These are phyloP conservation scores for Hepsetus odoe DNA, from an alignment of 2,113 vertebrate species.

Conservation along the genomic window DNA sequence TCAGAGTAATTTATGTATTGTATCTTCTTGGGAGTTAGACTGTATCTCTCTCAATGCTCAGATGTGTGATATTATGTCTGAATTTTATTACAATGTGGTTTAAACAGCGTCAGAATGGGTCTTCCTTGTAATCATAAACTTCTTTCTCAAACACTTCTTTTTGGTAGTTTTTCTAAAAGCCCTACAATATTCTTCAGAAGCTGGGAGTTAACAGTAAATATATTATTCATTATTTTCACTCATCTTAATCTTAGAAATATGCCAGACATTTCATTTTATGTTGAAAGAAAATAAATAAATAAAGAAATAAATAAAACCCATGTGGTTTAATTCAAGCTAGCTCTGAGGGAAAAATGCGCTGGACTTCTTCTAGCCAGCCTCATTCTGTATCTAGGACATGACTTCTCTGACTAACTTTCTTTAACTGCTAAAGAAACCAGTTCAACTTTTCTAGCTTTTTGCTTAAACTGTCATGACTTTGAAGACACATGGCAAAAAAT, in stretches of 20 bases:
- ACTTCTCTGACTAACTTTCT: slow-evolving; percentile 37
- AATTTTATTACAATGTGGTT: slow-evolving; percentile 34
- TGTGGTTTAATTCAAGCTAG: slow-evolving; percentile 54
- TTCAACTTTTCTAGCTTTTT: slow-evolving; percentile 45
- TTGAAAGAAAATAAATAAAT: slow-evolving; percentile 37
- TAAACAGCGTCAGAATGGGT: slow-evolving; percentile 34
- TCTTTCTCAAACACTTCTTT: slow-evolving; percentile 22
- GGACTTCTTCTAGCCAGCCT: slow-evolving; percentile 34
- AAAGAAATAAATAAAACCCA: slow-evolving; percentile 49
- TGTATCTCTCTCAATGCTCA: slow-evolving; percentile 34
- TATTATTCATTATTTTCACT: slow-evolving; percentile 58
- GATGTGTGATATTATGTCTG: slow-evolving; percentile 33
- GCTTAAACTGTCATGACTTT: slow-evolving; percentile 50
- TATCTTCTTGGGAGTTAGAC: slow-evolving; percentile 37
- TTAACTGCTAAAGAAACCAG: slow-evolving; percentile 52
- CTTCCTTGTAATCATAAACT: slow-evolving; percentile 33
- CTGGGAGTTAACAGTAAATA: slow-evolving; percentile 49
- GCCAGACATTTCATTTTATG: slow-evolving; percentile 52
- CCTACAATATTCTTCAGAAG: slow-evolving; percentile 64
- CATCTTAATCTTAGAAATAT: slow-evolving; percentile 44
- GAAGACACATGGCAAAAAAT: slow-evolving; percentile 45
- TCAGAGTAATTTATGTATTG: slow-evolving; percentile 62
- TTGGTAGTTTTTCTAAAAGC: slow-evolving; percentile 53
- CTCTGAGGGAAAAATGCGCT: slow-evolving; percentile 37
- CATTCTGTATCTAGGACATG: slow-evolving; percentile 57